A percentile compares a stretch with the other conserved stretches of the same genome.
Conservation (phyloP, 2,113 vertebrate genomes). For the Gymnorhina tibicen region DNA sequence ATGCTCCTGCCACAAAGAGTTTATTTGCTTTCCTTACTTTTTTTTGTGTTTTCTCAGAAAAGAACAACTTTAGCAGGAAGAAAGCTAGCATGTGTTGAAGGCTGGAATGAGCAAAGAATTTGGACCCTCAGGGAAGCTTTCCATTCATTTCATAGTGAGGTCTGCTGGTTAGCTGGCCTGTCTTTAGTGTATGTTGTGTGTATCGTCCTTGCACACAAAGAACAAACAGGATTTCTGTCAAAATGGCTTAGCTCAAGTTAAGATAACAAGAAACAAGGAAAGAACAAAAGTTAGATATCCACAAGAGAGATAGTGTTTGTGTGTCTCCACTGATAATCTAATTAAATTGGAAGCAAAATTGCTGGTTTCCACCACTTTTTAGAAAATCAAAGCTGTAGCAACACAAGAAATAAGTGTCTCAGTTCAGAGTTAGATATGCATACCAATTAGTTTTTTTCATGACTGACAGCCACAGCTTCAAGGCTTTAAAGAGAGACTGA, state of each 20-base stretch:
- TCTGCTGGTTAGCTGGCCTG: neutral
- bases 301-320: neutral
- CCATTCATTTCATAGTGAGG: neutral
- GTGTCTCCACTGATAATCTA: slow-evolving; percentile 14
- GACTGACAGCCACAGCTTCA: neutral
- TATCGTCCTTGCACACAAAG: neutral
- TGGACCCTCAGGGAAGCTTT: neutral
- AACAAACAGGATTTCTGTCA: slow-evolving; percentile 47
- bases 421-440: neutral
- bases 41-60: neutral
- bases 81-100: neutral
- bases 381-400: neutral
- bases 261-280: slow-evolving; percentile 24
- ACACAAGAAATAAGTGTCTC: neutral
- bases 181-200: neutral
- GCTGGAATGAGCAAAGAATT: neutral
- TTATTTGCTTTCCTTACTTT: neutral
- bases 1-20: neutral
- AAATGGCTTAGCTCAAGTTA: slow-evolving; percentile 6
- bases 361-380: neutral
- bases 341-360: slow-evolving; percentile 14
- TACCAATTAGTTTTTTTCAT: neutral
- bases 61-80: neutral
- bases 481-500: neutral
- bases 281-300: slow-evolving; percentile 14